These are phyloP conservation scores for Poeciliopsis presidionis DNA, from an alignment of 2,797 vertebrate genomes.

Conservation along the genomic window DNA sequence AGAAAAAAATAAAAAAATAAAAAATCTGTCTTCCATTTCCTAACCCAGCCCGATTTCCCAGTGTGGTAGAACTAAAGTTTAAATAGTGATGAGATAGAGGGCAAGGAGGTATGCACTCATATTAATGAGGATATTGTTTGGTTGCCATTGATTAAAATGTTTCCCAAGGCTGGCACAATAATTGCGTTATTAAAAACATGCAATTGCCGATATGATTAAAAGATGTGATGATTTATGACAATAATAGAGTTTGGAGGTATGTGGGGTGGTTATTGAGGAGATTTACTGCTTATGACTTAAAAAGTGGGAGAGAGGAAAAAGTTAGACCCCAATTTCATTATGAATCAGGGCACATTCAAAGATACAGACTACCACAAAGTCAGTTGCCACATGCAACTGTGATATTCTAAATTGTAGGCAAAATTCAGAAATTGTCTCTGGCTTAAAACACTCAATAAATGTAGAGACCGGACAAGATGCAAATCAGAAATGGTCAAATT, in stretches of 20 bases:
- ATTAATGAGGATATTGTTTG: constrained; percentile 77
- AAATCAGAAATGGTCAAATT: neutral
- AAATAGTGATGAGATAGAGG: constrained; percentile 43
- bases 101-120: constrained; percentile 45
- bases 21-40: constrained; percentile 14
- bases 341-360: constrained; percentile 42
- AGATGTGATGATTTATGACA: constrained; percentile 76
- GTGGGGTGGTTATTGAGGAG: constrained; percentile 6
- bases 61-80: constrained; percentile 28
- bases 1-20: constrained; percentile 4
- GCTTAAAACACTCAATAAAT: neutral
- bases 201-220: constrained; percentile 77
- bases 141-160: constrained; percentile 77
- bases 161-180: constrained; percentile 65
- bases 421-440: constrained; percentile 17
- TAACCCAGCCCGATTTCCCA: constrained; percentile 19
- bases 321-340: constrained; percentile 67
- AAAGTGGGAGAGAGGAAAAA: constrained; percentile 50
- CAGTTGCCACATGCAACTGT: neutral
- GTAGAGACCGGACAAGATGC: neutral
- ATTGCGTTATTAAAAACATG: constrained; percentile 57
- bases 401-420: neutral
- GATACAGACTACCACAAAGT: constrained; percentile 36
- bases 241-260: constrained; percentile 60
- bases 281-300: constrained; percentile 62